Conservation (phyloP, 2,888 invertebrate species). For the Parnassius glacialis region DNA sequence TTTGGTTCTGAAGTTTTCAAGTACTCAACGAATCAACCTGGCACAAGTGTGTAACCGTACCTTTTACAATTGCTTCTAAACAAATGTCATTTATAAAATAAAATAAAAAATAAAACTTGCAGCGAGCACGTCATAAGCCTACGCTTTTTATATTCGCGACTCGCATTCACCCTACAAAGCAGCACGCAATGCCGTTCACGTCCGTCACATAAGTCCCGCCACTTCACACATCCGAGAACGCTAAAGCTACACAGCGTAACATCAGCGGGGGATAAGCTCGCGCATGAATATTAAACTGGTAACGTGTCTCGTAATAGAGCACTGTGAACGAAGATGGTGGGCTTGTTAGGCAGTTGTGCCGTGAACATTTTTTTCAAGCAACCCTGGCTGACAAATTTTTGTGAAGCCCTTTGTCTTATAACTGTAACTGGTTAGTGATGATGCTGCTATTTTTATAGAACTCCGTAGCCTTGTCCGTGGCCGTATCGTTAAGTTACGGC, state of each 20-base stretch:
- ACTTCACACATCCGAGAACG: conserved; percentile 21
- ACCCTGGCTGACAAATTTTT: too few relatives aligned
- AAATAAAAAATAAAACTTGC: neutral
- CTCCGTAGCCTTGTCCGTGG: too few relatives aligned
- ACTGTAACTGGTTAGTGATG: too few relatives aligned
- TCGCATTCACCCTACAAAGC: conserved; percentile 8
- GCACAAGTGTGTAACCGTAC: too few relatives aligned
- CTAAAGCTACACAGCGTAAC: conserved; percentile 11
- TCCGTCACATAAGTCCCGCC: conserved; percentile 22
- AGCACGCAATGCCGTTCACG: conserved; percentile 21
- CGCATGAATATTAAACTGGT: conserved; percentile 52
- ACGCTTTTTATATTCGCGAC: conserved; percentile 14
- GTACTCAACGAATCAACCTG: too few relatives aligned
- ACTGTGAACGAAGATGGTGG: conserved; percentile 24
- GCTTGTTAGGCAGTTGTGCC: conserved; percentile 15
- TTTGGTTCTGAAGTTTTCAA: too few relatives aligned
- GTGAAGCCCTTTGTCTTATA: too few relatives aligned
- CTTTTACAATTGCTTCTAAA: too few relatives aligned
- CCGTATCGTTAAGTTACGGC: too few relatives aligned
- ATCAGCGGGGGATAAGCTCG: conserved; percentile 41
- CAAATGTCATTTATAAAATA: too few relatives aligned
- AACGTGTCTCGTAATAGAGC: conserved; percentile 36
- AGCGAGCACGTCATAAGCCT: conserved; percentile 8
- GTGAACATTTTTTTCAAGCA: neutral
- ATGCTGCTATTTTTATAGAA: too few relatives aligned